phyloP scores from a whole-genome alignment of 2,797 vertebrate genomes.

The Limnodromus scolopaceus region DNA sequence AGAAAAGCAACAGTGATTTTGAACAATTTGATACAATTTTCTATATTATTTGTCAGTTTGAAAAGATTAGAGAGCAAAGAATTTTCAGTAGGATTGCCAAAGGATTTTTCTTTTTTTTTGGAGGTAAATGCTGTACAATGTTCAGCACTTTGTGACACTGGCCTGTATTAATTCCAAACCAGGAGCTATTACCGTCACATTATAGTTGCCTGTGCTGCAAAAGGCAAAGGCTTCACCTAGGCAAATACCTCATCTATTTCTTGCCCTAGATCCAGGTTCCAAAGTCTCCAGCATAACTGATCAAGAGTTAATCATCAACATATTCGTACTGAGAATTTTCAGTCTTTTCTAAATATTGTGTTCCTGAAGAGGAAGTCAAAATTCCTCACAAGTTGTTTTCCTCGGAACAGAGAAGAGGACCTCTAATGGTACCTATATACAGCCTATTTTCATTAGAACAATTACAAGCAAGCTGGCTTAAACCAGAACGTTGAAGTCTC shows the following conservation, averaged over 20 bases:
- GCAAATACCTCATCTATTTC: background rate
- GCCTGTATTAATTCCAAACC: background rate
- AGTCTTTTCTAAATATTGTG: background rate
- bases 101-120: background rate
- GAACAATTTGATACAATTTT: background rate
- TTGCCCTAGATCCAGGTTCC: background rate
- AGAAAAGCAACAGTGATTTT: background rate
- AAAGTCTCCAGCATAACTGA: background rate
- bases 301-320: background rate
- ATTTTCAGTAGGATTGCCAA: background rate
- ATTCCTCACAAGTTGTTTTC: background rate
- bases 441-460: background rate
- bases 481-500: background rate
- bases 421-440: background rate
- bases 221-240: background rate
- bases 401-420: background rate
- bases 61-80: background rate
- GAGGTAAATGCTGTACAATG: background rate
- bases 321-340: background rate
- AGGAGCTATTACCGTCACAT: background rate
- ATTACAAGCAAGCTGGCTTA: background rate
- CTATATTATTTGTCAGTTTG: background rate
- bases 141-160: background rate
- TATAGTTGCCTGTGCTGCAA: background rate
- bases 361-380: background rate